Evolutionary conservation across 1,140 invertebrate genomes (phyloP), one percentile per base, ranked within the genome.

Genomic region (Drosophila sechellia): DNA sequence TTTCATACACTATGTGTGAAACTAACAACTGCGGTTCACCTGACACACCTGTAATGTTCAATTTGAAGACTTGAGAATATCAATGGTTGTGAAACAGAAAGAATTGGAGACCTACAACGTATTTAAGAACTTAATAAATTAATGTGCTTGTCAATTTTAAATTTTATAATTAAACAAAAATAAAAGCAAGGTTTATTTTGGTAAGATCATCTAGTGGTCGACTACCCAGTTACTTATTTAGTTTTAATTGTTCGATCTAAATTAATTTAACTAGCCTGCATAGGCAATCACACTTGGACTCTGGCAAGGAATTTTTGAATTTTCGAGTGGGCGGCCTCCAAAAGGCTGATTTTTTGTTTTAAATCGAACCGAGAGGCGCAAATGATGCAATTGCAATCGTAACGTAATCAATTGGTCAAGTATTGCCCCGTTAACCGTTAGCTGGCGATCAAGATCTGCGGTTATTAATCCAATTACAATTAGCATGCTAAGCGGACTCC

Each of bases 381-480:
- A 39, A 34, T 76, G 71, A 58, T 57, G 60, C 71, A 76, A 75
- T 75, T 57, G 46, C 50, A 55, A 31, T 35, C 46, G 59, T 10
- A 64, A 20, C 52, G 13, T 25, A 65, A 52, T 65, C 45, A 13
- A 54, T 76, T 56, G 60, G 46, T 31, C 45, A 39, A n/a, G 34
- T 54, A 34, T 22, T 50, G 27, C 54, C 22, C 56, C 12, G 15
- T n/a, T 31, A 50, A 69, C 53, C 40, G 54, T 61, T 69, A 55
- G 46, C 11, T 37, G 12, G 20, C 48, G 52, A 73, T 77, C 64
- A 52, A 86, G 75, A 73, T 73, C 42, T 64, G 49, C 12, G 12
- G 39, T 60, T 68, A 85, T 85, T 87, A 85, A 85, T 78, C 64
- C 74, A 78, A 71, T 66, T 78, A 71, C 64, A 87, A 73, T 85